Evolutionary conservation across 23 tunicate genomes (phyloP), one percentile per base, ranked within the genome.

Genomic region (Botrylloides violaceus): DNA sequence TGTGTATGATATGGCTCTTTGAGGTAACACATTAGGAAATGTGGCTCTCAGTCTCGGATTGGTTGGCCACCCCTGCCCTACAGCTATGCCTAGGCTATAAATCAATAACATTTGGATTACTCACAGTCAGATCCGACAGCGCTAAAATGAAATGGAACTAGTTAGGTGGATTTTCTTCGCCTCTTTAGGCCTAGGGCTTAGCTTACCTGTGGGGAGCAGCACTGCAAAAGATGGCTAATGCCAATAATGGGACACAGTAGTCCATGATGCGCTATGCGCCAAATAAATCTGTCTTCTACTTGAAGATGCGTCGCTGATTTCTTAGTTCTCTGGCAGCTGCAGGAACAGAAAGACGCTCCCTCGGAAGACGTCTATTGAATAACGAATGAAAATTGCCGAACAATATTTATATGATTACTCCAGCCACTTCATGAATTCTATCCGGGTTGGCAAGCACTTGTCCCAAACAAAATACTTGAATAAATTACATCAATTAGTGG

Each of bases 171-270:
- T 6, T 7, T 7, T 31, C 31, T 15, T 30, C 30, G 19, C 20
- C 19, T 20, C 1, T 21, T 48, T n/a, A n/a, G n/a, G n/a, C n/a
- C n/a, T n/a, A n/a, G 2, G 9, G 28, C 74, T 37, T 77, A 23
- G 5, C 71, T 21, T 32, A 90, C 97, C 97, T 53, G 90, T 83
- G 97, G 97, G 97, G 97, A 83, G 75, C 84, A 83, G 97, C 61
- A 76, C 90, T 79, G 97, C 97, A 32, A 21, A 90, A 23, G 35
- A 90, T 68, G 74, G 74, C 74, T 37, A 68, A 43, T 43, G 74
- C 74, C 74, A 68, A 37, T 37, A 68, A 32, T 15, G 27, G 37
- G 74, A 68, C 74, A 68, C 70, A 33, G 33, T 63, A 27, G 70
- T 63, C 70, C 70, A 63, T 63, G 34, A 12, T 63, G 70, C 70